These are phyloP conservation scores for Aldabrachelys gigantea DNA, from an alignment of 2,113 vertebrate genomes.

Conservation along the genomic window DNA sequence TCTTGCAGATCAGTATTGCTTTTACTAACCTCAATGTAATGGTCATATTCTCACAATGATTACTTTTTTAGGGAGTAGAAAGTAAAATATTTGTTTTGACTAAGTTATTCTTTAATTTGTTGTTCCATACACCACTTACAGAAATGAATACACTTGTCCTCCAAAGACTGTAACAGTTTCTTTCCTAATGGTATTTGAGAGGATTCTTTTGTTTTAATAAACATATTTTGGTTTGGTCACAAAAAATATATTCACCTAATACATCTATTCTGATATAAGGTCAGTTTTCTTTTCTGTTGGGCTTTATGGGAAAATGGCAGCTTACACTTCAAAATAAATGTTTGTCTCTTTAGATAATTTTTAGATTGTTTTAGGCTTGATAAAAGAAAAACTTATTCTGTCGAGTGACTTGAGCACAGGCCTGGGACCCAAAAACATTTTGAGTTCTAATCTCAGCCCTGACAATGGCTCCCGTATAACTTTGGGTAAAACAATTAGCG, in stretches of 20 bases:
- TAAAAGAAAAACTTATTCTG: not conserved
- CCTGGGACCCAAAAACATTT: not conserved
- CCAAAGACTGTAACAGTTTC: rapidly evolving
- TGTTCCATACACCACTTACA: rapidly evolving
- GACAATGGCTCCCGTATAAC: rapidly evolving
- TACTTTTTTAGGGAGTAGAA: not conserved
- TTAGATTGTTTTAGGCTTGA: rapidly evolving
- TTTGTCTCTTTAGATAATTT: not conserved
- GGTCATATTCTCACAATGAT: not conserved
- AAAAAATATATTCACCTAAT: not conserved
- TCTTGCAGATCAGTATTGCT: not conserved
- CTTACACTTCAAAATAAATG: not conserved
- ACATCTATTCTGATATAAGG: not conserved
- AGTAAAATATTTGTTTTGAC: not conserved
- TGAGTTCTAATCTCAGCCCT: not conserved
- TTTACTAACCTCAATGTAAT: not conserved
- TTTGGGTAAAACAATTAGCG: not conserved
- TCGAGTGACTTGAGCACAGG: rapidly evolving
- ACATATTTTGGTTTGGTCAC: rapidly evolving
- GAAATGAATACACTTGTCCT: not conserved
- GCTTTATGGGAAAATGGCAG: not conserved
- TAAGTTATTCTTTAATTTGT: rapidly evolving
- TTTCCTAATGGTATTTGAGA: not conserved
- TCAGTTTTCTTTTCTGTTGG: not conserved
- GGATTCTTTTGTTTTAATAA: not conserved